A percentile compares a stretch with the other conserved stretches of the same genome.
Conservation (phyloP, 2,113 vertebrate species). For the Hiodon tergisus region DNA sequence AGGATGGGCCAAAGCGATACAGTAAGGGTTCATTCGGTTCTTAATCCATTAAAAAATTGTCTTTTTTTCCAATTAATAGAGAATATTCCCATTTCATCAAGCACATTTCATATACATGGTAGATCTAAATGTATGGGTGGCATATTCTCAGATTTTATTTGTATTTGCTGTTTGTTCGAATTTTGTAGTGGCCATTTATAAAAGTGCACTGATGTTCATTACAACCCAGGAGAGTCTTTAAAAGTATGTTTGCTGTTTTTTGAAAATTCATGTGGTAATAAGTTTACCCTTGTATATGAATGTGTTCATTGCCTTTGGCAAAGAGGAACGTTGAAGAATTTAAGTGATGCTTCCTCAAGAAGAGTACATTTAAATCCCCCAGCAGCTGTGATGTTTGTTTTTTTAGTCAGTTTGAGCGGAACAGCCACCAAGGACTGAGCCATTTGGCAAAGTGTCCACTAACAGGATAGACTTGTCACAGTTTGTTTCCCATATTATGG, state of each 20-base stretch:
- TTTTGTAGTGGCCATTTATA: not conserved
- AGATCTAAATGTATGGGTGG: no score
- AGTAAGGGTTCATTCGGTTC: slow-evolving; percentile 71
- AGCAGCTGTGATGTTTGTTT: slow-evolving; percentile 10
- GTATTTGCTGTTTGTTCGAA: no score
- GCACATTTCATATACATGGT: no score
- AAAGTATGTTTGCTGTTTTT: not conserved
- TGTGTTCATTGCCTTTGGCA: slow-evolving; percentile 17
- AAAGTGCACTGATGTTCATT: not conserved
- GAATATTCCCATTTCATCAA: no score
- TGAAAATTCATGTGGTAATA: not conserved
- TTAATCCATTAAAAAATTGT: not conserved
- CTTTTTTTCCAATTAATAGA: no score
- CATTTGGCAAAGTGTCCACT: not conserved
- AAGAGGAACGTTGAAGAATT: slow-evolving; percentile 4
- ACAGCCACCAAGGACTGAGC: not conserved
- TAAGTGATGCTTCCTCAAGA: slow-evolving; percentile 3
- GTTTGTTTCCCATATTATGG: not conserved
- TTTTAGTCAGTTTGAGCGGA: not conserved
- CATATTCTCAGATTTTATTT: no score
- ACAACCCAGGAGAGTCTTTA: slow-evolving; percentile 9
- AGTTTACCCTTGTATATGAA: not conserved
- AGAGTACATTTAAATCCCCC: slow-evolving; percentile 11
- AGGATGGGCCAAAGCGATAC: slow-evolving; percentile 99
- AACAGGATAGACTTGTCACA: slow-evolving; percentile 10